Base-by-base conservation (phyloP, 2,113 vertebrate genomes). In the Muntiacus reevesi region DNA sequence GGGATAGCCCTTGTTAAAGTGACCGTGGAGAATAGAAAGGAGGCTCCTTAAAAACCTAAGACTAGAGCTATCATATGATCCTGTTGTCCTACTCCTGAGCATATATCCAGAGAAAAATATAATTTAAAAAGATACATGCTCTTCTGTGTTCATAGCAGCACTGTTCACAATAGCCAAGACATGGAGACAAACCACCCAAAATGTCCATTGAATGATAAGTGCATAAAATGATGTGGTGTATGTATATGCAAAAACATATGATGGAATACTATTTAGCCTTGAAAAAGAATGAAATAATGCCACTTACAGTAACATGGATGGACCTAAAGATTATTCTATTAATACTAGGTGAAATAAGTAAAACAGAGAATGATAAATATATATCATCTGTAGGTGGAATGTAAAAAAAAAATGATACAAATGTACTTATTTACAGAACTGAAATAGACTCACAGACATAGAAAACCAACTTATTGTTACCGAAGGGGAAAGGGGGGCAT, bases 171-270 rank as follows among this genome's bases (percentile, higher is more conserved):
- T 21, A 71, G n/a, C 64, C 17, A 36, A 71, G 17, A 71, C 2
- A 1, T 0, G 17, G n/a, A 71, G 17, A 4, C n/a, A 21, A 23
- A 12, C 19, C n/a, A 71, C n/a, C 64, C 21, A 23, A 11, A 6
- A 36, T 36, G 64, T 36, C 64, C 64, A 36, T 2, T 71, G 64
- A 21, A 36, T 11, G n/a, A 21, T 11, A 71, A 71, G 36, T 50
- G 45, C 45, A 33, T 21, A 21, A 50, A 33, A 52, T 12, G 16
- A 2, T 3, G 78, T 12, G 76, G 45, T 0, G 0, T 3, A 3
- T 50, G 0, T 21, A 33, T 19, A 33, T 71, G 64, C 19, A 36
- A 23, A 62, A 71, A 12, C 67, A 71, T 71, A 3, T 0, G 6
- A 1, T 52, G 17, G 47, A 81, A 6, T n/a, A 33, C 30, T 12